Evolutionary conservation across 2,888 invertebrate genomes (phyloP).

Genomic region (Thumatha senex): DNA sequence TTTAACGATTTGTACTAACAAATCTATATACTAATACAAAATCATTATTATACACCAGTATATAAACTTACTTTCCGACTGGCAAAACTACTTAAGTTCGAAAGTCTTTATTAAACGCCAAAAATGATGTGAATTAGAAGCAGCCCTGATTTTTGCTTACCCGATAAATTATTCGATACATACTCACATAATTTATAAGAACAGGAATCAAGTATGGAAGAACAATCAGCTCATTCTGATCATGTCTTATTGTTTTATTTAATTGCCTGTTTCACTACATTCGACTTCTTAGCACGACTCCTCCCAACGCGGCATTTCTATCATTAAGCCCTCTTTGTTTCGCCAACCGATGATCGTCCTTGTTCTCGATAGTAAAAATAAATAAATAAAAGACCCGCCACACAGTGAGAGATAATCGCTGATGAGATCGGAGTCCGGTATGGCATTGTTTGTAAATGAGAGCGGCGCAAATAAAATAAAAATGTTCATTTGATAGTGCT

Average conservation of each 20-base stretch:
- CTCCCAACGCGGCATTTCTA: slow-evolving; percentile 45
- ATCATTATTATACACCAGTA: no score
- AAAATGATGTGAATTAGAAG: no score
- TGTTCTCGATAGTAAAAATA: slow-evolving; percentile 38
- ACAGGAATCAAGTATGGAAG: no score
- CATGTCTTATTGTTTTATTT: background rate
- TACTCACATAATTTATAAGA: no score
- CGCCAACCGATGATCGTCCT: slow-evolving; percentile 45
- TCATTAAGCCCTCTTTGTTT: slow-evolving; percentile 59
- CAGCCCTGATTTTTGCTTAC: no score
- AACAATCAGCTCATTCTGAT: background rate
- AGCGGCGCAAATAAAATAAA: slow-evolving; percentile 60
- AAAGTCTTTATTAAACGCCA: no score
- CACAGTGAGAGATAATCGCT: slow-evolving; percentile 62
- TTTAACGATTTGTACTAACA: no score
- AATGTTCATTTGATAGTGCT: slow-evolving; percentile 54
- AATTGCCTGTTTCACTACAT: background rate
- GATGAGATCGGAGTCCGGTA: slow-evolving; percentile 65
- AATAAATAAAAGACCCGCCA: slow-evolving; percentile 36
- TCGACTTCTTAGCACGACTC: slow-evolving; percentile 4
- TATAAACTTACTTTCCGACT: no score
- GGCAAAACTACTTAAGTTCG: no score
- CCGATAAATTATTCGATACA: background rate
- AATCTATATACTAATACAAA: no score
- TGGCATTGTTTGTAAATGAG: slow-evolving; percentile 78